Evolutionary conservation across 2,797 vertebrate genomes (phyloP), one percentile per base, ranked within the genome.

Genomic region (Sebastes variabilis): DNA sequence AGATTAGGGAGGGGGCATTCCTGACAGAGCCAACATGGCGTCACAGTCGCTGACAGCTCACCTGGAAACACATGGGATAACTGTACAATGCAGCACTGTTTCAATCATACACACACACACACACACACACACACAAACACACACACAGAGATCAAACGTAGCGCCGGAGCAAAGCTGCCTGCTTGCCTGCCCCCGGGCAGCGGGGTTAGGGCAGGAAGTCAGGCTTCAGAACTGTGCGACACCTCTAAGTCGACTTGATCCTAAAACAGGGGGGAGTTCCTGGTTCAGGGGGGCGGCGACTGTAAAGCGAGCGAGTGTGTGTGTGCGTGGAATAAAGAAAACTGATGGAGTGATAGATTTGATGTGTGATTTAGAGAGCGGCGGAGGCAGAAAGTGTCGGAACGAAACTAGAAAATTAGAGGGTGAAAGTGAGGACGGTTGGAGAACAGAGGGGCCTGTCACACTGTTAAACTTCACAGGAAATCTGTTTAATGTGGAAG

Each of bases 41-140:
- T 94, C 92, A 91, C 89, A 93, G 87, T 90, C 62, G 74, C 89
- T 92, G 92, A 93, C 90, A 93, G 93, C 92, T 95, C 93, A 94
- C 93, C 92, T 94, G 94, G 85, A 94, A 95, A 93, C 93, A 94
- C 94, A 93, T 89, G 92, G 42, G 89, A 58, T 73, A 84, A 92
- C 89, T 88, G 92, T 92, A 94, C 90, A 93, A 93, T 91, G 76
- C 83, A 18, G 83, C 89, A 87, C 87, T 89, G 90, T 94, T 92
- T 90, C 87, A 90, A 84, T 82, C 88, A 91, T 9, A 68, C 64
- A 68, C 71, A 49, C 36, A 78, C 83, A 42, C 30, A 78, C 83
- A 81, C 75, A 80, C 75, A 80, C 54, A 38, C 80, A 25, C 25
- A 25, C 75, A 80, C 75, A 81, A 8, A 68, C 66, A 75, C 83